Evolutionary conservation across 1,140 invertebrate genomes (phyloP).

Genomic region (Carposina sasakii): DNA sequence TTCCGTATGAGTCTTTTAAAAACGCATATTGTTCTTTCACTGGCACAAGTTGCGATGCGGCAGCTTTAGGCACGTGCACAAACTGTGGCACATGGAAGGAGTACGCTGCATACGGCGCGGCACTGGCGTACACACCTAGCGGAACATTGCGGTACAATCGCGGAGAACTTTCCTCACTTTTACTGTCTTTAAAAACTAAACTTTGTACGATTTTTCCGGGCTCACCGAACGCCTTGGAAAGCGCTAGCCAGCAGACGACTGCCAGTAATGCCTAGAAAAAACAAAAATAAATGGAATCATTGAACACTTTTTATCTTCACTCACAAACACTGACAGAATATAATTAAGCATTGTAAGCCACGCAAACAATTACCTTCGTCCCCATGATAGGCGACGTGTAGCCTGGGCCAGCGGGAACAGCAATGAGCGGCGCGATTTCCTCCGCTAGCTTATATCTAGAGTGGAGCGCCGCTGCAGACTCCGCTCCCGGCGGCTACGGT

Average conservation of each 20-base stretch:
- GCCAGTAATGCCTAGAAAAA: slow-evolving; percentile 44
- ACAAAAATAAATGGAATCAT: slow-evolving; percentile 17
- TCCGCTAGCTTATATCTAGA: slow-evolving; percentile 49
- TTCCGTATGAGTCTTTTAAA: slow-evolving; percentile 59
- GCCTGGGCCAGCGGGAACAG: slow-evolving; percentile 37
- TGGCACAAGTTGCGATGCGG: slow-evolving; percentile 33
- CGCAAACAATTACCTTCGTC: slow-evolving; percentile 45
- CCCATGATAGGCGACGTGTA: slow-evolving; percentile 44
- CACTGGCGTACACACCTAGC: slow-evolving; percentile 43
- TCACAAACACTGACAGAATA: slow-evolving; percentile 1
- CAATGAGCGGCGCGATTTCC: slow-evolving; percentile 45
- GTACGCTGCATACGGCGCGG: slow-evolving; percentile 47
- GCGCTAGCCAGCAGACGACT: slow-evolving; percentile 37
- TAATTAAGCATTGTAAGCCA: slow-evolving; percentile 1
- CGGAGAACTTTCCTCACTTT: slow-evolving; percentile 42
- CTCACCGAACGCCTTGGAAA: slow-evolving; percentile 25
- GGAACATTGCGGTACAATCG: slow-evolving; percentile 44
- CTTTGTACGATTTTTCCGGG: slow-evolving; percentile 23
- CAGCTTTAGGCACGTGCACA: slow-evolving; percentile 25
- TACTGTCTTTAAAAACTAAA: slow-evolving; percentile 37
- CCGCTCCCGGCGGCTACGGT: not conserved
- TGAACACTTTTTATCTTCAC: not conserved
- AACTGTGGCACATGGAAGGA: slow-evolving; percentile 46
- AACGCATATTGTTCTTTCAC: slow-evolving; percentile 21
- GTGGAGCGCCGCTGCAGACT: slow-evolving; percentile 23